Evolutionary conservation across 2,113 vertebrate species (phyloP), one percentile per base, ranked within the genome.

Genomic region (Gasterosteus aculeatus): DNA sequence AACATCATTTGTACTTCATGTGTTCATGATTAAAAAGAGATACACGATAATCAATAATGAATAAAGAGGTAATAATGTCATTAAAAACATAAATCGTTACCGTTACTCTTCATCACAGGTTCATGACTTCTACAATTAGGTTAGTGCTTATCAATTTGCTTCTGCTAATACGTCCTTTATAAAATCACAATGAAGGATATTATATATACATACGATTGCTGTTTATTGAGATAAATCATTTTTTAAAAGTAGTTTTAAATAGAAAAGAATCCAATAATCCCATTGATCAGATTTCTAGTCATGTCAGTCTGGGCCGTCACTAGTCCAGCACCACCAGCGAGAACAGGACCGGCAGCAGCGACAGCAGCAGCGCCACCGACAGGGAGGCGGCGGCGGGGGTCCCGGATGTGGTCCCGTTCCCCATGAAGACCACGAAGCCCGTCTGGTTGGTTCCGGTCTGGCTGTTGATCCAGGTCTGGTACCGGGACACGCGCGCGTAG

Each of bases 381-480:
- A 57, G 7, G 11, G 54, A 31, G 8, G 31, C 54, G 26, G 7
- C 6, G 2, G 11, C 22, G 6, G 53, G 1, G 22, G 53, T 26
- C 14, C 54, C 14, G 4, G 54, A 31, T 11, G 7, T 9, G 26
- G 54, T 1, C 6, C 29, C 54, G 54, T 16, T 8, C 22, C 53
- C 53, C 29, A 3, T 6, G 54, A 57, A 31, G 29, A 1, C 1
- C 12, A 57, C 29, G 54, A 57, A 57, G 54, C 54, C 54, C 14
- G 54, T 26, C 54, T 0, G 29, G 54, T 7, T 4, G 29, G 0
- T 16, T 12, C 2, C 1, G 54, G 33, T 7, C 1, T 0, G 12
- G 5, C 10, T 29, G n/a, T 1, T 75, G 85, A 92, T 91, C 89
- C 89, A 92, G 18, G 1, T 0, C 77, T 87, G 26, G 65, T 86